Conservation (phyloP, 2,797 vertebrate species). For the Mallotus villosus region DNA sequence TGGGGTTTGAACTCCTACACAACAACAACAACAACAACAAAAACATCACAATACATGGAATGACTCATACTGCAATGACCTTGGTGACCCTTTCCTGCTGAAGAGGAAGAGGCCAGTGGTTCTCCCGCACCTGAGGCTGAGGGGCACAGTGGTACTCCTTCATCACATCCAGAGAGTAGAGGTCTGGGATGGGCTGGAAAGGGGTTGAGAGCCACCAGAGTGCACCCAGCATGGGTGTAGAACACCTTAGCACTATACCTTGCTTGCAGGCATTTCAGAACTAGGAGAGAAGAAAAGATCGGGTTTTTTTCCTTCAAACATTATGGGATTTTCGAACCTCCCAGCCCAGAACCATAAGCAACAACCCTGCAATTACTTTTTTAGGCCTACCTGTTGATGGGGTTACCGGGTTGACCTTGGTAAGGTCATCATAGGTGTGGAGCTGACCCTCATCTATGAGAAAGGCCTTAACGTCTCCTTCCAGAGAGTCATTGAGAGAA, state of each 20-base stretch:
- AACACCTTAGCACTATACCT: slow-evolving; percentile 84
- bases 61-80: neutral
- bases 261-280: slow-evolving; percentile 93
- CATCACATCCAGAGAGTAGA: slow-evolving; percentile 90
- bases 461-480: slow-evolving; percentile 82
- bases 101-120: neutral
- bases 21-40: slow-evolving; percentile 33
- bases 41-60: neutral
- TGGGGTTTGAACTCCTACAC: slow-evolving; percentile 86
- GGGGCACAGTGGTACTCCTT: slow-evolving; percentile 85
- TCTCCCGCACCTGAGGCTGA: slow-evolving; percentile 80
- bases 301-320: neutral
- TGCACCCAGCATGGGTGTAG: slow-evolving; percentile 95
- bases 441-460: slow-evolving; percentile 81
- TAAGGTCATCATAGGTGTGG: slow-evolving; percentile 90
- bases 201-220: slow-evolving; percentile 93
- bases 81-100: neutral
- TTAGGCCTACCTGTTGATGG: slow-evolving; percentile 80
- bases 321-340: neutral
- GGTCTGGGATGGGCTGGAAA: slow-evolving; percentile 87
- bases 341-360: neutral
- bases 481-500: slow-evolving; percentile 69
- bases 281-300: slow-evolving; percentile 59
- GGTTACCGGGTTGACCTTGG: slow-evolving; percentile 94
- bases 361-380: too few relatives aligned